Evolutionary conservation across 2,797 vertebrate genomes (phyloP).

Genomic region (Parauchenoglanis ngamensis): DNA sequence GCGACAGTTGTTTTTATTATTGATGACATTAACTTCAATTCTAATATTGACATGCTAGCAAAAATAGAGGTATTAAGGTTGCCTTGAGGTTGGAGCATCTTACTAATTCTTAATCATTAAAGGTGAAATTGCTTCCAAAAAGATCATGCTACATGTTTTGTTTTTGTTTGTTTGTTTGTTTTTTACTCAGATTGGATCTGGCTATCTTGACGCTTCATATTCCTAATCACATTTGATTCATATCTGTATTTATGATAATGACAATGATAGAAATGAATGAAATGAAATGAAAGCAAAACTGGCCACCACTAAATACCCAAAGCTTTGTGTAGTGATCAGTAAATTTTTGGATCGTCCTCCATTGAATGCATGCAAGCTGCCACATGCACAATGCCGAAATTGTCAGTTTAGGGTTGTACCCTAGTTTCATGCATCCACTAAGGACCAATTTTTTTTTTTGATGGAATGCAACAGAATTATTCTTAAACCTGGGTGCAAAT

Average conservation of each 20-base stretch:
- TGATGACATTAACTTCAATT: slow-evolving; percentile 51
- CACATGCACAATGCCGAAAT: background rate
- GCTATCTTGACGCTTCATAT: background rate
- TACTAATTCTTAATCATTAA: background rate
- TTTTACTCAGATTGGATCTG: background rate
- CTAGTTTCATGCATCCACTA: background rate
- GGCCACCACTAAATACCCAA: background rate
- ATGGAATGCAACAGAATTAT: background rate
- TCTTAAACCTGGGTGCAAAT: background rate
- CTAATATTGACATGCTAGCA: slow-evolving; percentile 51
- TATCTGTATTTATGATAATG: background rate
- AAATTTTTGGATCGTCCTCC: background rate
- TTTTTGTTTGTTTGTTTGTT: background rate
- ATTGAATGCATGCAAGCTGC: background rate
- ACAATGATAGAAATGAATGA: background rate
- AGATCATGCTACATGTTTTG: background rate
- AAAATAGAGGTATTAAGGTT: background rate
- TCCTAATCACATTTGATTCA: background rate
- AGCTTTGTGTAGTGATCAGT: background rate
- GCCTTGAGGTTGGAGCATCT: background rate
- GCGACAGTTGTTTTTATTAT: slow-evolving; percentile 60
- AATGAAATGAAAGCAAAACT: background rate
- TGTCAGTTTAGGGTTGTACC: background rate
- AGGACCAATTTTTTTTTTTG: background rate
- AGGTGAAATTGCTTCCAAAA: background rate